Base-by-base conservation (phyloP, 2,797 vertebrate genomes). In the Megalops cyprinoides region DNA sequence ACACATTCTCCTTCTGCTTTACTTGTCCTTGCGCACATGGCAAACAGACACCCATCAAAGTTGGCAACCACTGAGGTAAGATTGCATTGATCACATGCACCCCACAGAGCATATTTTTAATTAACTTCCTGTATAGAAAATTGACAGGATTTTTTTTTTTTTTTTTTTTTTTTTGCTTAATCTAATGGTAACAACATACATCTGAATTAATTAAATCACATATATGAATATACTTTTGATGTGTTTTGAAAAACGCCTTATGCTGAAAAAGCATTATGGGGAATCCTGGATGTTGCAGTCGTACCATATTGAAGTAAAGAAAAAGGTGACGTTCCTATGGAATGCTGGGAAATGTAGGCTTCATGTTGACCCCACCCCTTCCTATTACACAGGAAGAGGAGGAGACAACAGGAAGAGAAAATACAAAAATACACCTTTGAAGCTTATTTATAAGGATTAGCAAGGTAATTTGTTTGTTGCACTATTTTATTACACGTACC, bases 351-450 rank as follows among this genome's bases (percentile, higher is more conserved):
- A 6, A 42, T 88, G 81, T 84, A 89, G 62, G 83, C 79, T 2
- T 20, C 5, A 58, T n/a, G 25, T 46, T 60, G 58, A 79, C 56
- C 44, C 80, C 81, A 58, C 44, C 55, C 44, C 18, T 92, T 93
- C 90, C 90, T 86, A 62, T 82, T 77, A 34, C 55, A 86, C 81
- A 87, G 90, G 91, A 92, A 83, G 67, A 85, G 76, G 83, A 65
- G 85, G 75, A 42, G 42, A 69, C 34, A 56, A 56, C 82, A 82
- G 83, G 84, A 77, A 75, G 76, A 79, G 65, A 80, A 55, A 79
- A 89, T 80, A 74, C 44, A 34, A 79, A 69, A 81, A 67, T 81
- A 76, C 58, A 55, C 80, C 74, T 76, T 76, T 81, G 74, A 67
- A 56, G 79, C 48, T 74, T 76, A 67, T 67, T 76, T 81, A 62